Conservation (phyloP, 2,888 invertebrate genomes). For the Strigamia crassipes region DNA sequence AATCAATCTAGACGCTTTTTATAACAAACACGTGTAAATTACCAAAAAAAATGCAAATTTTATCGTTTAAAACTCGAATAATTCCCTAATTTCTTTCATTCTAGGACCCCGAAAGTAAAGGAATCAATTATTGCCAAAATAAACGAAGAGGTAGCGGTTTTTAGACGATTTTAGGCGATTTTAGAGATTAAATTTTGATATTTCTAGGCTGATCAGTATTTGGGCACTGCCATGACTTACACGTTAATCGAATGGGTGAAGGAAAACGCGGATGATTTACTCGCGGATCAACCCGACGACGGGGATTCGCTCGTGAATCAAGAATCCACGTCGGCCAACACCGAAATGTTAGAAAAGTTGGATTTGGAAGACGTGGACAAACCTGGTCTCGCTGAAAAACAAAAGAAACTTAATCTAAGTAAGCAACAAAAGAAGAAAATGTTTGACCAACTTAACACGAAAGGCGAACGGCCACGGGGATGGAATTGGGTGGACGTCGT, state of each 20-base stretch:
- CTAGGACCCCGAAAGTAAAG: not conserved
- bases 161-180: not conserved
- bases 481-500: conserved; percentile 96
- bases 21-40: conserved; percentile 87
- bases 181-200: not conserved
- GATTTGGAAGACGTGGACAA: not conserved
- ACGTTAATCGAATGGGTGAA: conserved; percentile 89
- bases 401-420: conserved; percentile 74
- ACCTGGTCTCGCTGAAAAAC: conserved; percentile 47
- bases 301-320: conserved; percentile 55
- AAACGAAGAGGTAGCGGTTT: not conserved
- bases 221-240: conserved; percentile 93
- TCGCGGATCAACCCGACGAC: conserved; percentile 71
- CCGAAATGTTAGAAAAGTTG: not conserved
- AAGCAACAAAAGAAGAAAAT: conserved; percentile 89
- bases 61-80: not conserved
- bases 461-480: conserved; percentile 84
- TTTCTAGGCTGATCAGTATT: conserved; percentile 71
- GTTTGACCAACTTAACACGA: conserved; percentile 81
- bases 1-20: conserved; percentile 87
- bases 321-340: not conserved
- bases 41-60: not conserved
- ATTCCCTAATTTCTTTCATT: not conserved
- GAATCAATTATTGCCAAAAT: not conserved
- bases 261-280: conserved; percentile 74